Base-by-base conservation (phyloP, 2,113 vertebrate genomes). In the Dipodomys stephensi region DNA sequence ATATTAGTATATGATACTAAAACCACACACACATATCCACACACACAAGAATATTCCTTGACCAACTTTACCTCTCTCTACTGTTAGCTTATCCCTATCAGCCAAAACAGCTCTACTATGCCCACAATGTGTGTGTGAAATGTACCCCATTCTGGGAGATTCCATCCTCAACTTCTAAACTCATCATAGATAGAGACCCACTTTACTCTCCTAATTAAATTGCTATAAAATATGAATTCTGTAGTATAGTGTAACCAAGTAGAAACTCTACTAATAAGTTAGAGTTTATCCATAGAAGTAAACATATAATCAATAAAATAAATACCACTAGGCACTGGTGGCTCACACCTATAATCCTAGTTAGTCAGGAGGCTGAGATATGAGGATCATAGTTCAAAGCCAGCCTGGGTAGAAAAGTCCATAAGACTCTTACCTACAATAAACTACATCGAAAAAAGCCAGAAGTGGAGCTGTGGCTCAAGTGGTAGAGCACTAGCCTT, bases 151-250 rank as follows among this genome's bases (percentile, higher is more conserved):
- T 7, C 2, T 10, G 32, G 9, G 46, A 10, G 30, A 10, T 30
- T 25, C 20, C 30, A 68, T 23, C 53, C 65, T 67, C 20, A 74
- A 30, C 57, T 69, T 46, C 81, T 57, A 72, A 20, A 39, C 15
- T 30, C 73, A 86, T 88, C 68, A 30, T 44, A 6, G 13, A 39
- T 80, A 68, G 6, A 69, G 53, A 46, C 15, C 46, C 69, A 87
- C 28, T 68, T 84, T 57, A 68, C 62, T 82, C 53, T 87, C 74
- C 57, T 67, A 74, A 84, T 1, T 77, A 27, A 93, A 94, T 82
- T 71, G 49, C 2, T 67, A 81, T 62, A 67, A 82, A 44, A 74
- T 1, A 12, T 88, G 74, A 65, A 71, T 67, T 85, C 39, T 79
- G 46, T 18, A 74, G 35, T 49, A 16, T 94, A 94, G 82, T 71